These are phyloP conservation scores for Anoplolepis gracilipes DNA, from an alignment of 1,140 invertebrate species.

Conservation along the genomic window DNA sequence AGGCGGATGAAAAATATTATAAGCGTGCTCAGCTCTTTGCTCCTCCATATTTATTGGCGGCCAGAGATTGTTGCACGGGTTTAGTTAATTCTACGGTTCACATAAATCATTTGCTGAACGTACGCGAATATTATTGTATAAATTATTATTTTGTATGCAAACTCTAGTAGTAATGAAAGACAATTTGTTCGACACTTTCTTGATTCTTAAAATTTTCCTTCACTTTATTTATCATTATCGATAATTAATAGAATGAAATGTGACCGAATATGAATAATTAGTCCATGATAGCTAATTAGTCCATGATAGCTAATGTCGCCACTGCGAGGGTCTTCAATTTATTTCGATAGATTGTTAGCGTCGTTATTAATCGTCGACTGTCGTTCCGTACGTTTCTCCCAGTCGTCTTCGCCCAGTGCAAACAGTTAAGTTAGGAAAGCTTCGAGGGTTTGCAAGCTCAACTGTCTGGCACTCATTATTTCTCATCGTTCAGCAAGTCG, in stretches of 20 bases:
- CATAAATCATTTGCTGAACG: not conserved
- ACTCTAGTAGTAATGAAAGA: not conserved
- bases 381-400: slow-evolving; percentile 51
- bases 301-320: slow-evolving; percentile 52
- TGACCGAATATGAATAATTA: slow-evolving; percentile 44
- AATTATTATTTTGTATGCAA: slow-evolving; percentile 3
- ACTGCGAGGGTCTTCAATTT: slow-evolving; percentile 52
- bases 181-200: not conserved
- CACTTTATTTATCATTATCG: slow-evolving; percentile 34
- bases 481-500: slow-evolving; percentile 69
- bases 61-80: not conserved
- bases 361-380: slow-evolving; percentile 58
- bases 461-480: slow-evolving; percentile 69
- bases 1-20: slow-evolving; percentile 13
- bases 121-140: not conserved
- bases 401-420: slow-evolving; percentile 37
- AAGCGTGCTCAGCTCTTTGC: not conserved
- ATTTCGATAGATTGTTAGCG: slow-evolving; percentile 57
- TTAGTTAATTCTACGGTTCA: not conserved
- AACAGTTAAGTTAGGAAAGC: slow-evolving; percentile 60
- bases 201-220: slow-evolving; percentile 3
- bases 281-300: not conserved
- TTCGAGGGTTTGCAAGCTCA: slow-evolving; percentile 42
- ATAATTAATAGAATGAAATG: slow-evolving; percentile 34
- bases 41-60: not conserved